Evolutionary conservation across 2,797 vertebrate genomes (phyloP), one percentile per base, ranked within the genome.

Genomic region (Aplochiton taeniatus): DNA sequence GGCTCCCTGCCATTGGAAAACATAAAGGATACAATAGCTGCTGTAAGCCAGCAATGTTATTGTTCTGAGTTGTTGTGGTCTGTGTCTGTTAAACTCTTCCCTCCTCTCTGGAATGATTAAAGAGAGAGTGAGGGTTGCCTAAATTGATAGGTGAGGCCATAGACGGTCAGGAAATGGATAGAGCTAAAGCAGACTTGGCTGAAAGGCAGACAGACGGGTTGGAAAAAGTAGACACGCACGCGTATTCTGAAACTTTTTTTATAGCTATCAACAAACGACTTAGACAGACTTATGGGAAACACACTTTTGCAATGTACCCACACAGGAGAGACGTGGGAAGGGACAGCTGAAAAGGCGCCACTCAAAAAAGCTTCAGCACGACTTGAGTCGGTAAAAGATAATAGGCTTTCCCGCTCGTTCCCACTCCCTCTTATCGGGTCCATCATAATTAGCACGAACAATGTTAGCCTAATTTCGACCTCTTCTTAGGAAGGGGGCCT

Each of bases 61-160:
- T 31, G 31, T 31, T 31, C 31, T 6, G 31, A 31, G 31, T 31
- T 31, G 3, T 31, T 31, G 31, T 31, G 2, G 31, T 31, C 31
- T 31, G 3, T 31, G 31, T 3, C 6, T 31, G 31, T 31, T 31
- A 31, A 31, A 31, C 31, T 31, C 31, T 31, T 31, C 31, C 31
- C 31, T 31, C 31, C 31, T 31, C 31, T 31, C 31, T 31, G 31
- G 31, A 31, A 78, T 75, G 74, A 66, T 66, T 82, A 65, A 84
- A 69, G 80, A 72, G 77, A 74, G 31, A 78, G 78, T 65, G 4
- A 75, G 48, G 57, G 14, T 59, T 68, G 70, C 72, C 70, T 66
- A 74, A 57, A 78, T 61, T 74, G 76, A 69, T 63, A 17, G 45
- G 46, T 53, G 49, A 56, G 14, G 41, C 44, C 0, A 13, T 61